Base-by-base conservation (phyloP, 2,113 vertebrate species). In the Eonycteris spelaea region DNA sequence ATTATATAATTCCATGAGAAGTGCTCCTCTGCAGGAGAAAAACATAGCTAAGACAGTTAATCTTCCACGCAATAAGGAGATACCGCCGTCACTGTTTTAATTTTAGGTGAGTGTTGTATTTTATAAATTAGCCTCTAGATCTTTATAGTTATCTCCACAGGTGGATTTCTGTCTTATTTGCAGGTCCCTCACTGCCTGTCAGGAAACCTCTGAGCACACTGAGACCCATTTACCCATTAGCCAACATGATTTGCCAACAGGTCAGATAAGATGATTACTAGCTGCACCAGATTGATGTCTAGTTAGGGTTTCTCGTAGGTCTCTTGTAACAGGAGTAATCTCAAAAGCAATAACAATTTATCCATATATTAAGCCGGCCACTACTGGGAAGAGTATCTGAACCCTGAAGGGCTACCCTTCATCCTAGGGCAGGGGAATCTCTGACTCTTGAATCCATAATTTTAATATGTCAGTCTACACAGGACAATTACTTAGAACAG, bases 401-500 rank as follows among this genome's bases (percentile, higher is more conserved):
- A 97, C 79, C 75, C 95, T 97, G 87, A 75, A 21, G 67, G 94
- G 96, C 73, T 97, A 61, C 78, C 97, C 95, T 98, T 98, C 97
- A 93, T 97, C 95, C 28, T 74, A n/a, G 95, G 93, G 82, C 1
- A 8, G 55, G 51, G 88, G 61, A 96, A 3, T 3, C 74, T 94
- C 94, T 94, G 65, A 61, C 95, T 97, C 86, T 57, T 75, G 78
- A 98, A 97, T 93, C 94, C 53, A 89, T 97, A 97, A 96, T 96
- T 98, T 98, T 97, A 98, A 94, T 90, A 92, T 98, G 97, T 98
- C 95, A 98, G 4, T 95, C 92, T 97, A 96, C 97, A 95, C 92
- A 97, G 90, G 87, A 98, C 97, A 98, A 98, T 98, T 98, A 98
- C 96, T 98, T 96, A 97, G 94, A 97, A 88, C 97, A 97, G 48